A percentile compares a stretch with the other conserved stretches of the same genome.
These are phyloP conservation scores for Coptotermes formosanus DNA, from an alignment of 1,140 invertebrate species.

Conservation along the genomic window DNA sequence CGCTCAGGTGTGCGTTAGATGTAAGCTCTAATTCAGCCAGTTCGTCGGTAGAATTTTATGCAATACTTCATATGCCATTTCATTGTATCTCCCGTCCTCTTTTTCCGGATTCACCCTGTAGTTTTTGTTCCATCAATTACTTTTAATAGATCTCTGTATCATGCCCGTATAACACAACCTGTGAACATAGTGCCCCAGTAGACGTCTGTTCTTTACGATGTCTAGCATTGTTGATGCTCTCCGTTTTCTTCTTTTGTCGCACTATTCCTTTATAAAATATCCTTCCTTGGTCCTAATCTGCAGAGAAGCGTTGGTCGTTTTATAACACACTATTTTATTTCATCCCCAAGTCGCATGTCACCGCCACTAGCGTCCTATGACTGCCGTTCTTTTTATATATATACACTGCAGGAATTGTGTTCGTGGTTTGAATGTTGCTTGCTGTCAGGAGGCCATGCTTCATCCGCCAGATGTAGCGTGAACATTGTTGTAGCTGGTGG, in stretches of 20 bases:
- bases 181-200: too few species aligned
- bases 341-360: background rate
- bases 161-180: too few species aligned
- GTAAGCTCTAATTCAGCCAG: too few species aligned
- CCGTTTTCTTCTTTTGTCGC: background rate
- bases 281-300: background rate
- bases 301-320: background rate
- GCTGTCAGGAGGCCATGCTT: too few species aligned
- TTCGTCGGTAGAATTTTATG: too few species aligned
- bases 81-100: background rate
- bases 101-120: background rate
- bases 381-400: background rate
- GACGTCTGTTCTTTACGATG: too few species aligned
- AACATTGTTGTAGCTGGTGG: too few species aligned
- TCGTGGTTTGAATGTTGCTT: background rate
- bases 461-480: too few species aligned
- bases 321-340: slow-evolving; percentile 6
- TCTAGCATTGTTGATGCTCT: background rate
- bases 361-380: background rate
- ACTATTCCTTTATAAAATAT: background rate
- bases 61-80: too few species aligned
- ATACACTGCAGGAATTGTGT: background rate
- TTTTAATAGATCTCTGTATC: too few species aligned
- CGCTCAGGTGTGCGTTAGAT: too few species aligned
- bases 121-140: background rate